phyloP scores from a whole-genome alignment of 2,888 invertebrate species.

The Caenorhabditis angaria region DNA sequence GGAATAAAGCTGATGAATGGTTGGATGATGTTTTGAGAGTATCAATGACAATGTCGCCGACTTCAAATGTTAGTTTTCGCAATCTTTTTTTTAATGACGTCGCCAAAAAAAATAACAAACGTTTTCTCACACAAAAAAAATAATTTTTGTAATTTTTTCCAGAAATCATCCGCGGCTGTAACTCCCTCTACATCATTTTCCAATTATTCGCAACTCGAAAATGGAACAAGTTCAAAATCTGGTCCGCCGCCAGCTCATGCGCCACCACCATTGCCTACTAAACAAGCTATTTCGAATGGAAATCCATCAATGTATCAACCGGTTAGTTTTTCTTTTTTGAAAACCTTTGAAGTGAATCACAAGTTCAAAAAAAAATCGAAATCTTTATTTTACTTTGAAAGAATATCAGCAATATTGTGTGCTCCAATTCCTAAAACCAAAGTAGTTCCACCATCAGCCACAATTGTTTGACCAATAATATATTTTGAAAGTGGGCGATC shows the following conservation, averaged over 20 bases:
- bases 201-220: constrained; percentile 3
- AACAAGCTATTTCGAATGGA: constrained; percentile 43
- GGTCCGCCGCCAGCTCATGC: constrained; percentile 45
- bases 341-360: too few relatives aligned
- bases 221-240: constrained; percentile 9
- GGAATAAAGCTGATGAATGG: constrained; percentile 60
- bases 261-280: constrained; percentile 39
- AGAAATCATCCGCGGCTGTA: constrained; percentile 2
- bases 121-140: background rate
- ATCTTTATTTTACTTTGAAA: too few relatives aligned
- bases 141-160: background rate
- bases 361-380: constrained; percentile 7
- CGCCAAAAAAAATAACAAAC: too few relatives aligned
- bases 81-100: background rate
- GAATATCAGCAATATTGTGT: constrained; percentile 15
- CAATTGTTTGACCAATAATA: constrained; percentile 45
- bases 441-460: constrained; percentile 43
- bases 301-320: constrained; percentile 34
- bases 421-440: constrained; percentile 19
- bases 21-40: constrained; percentile 54
- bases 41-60: constrained; percentile 46
- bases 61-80: constrained; percentile 4
- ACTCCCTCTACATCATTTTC: constrained; percentile 17
- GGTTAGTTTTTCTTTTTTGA: constrained; percentile 14
- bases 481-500: constrained; percentile 31